Percentiles rank a stretch among this genome's conserved stretches.
These are phyloP conservation scores for Rhinoraja longicauda DNA, from an alignment of 2,797 vertebrate genomes.

Conservation along the genomic window DNA sequence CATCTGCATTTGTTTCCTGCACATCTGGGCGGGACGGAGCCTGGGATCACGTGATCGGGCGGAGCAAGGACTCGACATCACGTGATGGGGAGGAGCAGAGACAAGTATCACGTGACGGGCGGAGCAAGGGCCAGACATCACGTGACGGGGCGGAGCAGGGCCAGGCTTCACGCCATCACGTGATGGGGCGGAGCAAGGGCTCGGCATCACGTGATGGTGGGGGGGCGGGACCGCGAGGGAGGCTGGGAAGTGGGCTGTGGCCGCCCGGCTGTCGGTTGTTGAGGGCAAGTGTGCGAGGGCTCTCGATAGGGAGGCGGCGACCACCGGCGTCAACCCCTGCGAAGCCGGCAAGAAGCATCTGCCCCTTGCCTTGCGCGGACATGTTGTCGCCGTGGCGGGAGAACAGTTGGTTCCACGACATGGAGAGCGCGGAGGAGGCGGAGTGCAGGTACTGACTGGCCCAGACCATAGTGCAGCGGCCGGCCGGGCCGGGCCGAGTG, in stretches of 20 bases:
- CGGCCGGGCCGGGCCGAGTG: neutral
- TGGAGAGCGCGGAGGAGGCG: neutral
- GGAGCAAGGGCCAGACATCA: too few species aligned
- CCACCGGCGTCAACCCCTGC: constrained; percentile 49
- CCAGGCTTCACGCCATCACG: too few species aligned
- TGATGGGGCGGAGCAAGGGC: too few species aligned
- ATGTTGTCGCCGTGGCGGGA: constrained; percentile 28
- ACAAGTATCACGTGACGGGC: too few species aligned
- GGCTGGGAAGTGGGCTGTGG: neutral
- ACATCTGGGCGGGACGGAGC: too few species aligned
- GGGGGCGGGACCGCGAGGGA: neutral
- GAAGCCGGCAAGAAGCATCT: neutral
- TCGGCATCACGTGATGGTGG: neutral
- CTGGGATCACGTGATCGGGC: too few species aligned
- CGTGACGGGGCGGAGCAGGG: too few species aligned
- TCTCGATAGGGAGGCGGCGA: constrained; percentile 49
- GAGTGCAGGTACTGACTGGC: constrained; percentile 14
- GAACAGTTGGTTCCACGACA: neutral
- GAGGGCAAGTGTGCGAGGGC: constrained; percentile 30
- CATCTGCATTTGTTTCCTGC: too few species aligned
- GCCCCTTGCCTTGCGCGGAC: neutral
- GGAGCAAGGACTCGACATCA: too few species aligned
- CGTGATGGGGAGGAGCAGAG: too few species aligned
- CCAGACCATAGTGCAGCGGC: neutral
- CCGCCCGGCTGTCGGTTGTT: constrained; percentile 41